phyloP scores from a whole-genome alignment of 2,113 vertebrate species.

The Prionailurus bengalensis region DNA sequence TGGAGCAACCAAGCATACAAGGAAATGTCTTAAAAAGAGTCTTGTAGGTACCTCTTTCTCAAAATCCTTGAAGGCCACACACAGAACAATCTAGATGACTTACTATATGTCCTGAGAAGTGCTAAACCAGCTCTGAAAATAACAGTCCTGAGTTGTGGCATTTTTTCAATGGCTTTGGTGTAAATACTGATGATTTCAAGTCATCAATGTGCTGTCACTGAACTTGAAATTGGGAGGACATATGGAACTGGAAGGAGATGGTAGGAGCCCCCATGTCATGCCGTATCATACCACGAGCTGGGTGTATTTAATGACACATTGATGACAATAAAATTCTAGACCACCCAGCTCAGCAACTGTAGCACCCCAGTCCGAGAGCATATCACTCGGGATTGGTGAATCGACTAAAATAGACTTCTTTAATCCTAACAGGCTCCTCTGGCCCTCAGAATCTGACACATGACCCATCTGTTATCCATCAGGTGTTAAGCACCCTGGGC shows the following conservation, averaged over 20 bases:
- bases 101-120: background rate
- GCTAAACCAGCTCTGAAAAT: background rate
- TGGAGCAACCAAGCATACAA: background rate
- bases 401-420: accelerated
- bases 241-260: background rate
- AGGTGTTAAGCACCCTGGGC: background rate
- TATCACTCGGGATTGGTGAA: background rate
- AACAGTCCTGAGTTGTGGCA: background rate
- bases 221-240: background rate
- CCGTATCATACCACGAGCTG: accelerated
- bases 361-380: accelerated
- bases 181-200: background rate
- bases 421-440: too few species aligned
- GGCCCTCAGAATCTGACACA: background rate
- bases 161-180: background rate
- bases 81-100: background rate
- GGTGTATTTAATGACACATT: background rate
- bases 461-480: background rate
- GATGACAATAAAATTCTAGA: background rate
- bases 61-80: background rate
- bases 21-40: background rate
- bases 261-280: background rate
- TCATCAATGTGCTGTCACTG: background rate
- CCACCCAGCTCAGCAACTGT: background rate
- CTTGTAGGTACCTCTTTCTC: background rate